Evolutionary conservation across 2,888 invertebrate genomes (phyloP), one percentile per base, ranked within the genome.

Genomic region (Chalcis sispes): DNA sequence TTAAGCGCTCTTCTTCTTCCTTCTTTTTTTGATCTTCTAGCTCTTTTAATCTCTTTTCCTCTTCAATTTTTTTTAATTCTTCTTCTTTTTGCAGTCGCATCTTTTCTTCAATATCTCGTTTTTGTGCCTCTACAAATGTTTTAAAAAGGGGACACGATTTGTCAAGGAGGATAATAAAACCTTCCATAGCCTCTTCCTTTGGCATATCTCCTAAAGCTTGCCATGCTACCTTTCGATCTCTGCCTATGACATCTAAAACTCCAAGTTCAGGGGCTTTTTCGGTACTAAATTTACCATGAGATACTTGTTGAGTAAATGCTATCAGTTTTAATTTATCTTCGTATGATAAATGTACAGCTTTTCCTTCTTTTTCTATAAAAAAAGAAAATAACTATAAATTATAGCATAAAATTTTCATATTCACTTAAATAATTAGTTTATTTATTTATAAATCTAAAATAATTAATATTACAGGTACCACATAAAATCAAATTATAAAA

Each of bases 181-280:
- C 96, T 81, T 94, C 93, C 95, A 97, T 97, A 0, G 98, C 97
- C 84, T 96, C 95, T 79, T 95, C 93, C 81, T 93, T 93, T 0
- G 94, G 92, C 89, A 98, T 94, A 81, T 95, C 93, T 0, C 97
- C 98, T 56, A 99, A 90, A 79, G 94, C 92, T 87, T 97, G 96
- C 99, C 99, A 99, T 29, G 98, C 98, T 80, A 96, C 90, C 83
- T 96, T 92, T 77, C 98, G 91, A 86, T 98, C 98, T 85, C 94
- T 93, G 1, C 98, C 99, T 81, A 99, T 97, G 0, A 99, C 96
- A 90, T 99, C 98, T 46, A 99, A 89, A 0, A 98, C 96, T 25
- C 98, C 98, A 64, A 98, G 90, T 15, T 95, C 96, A 56, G 96
- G 93, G 5, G 92, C 91, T 66, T 93, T 92, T 65, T 93, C 93